A percentile compares a stretch with the other conserved stretches of the same genome.
Evolutionary conservation across 1,140 invertebrate species (phyloP).

Genomic region (Nasonia vitripennis): DNA sequence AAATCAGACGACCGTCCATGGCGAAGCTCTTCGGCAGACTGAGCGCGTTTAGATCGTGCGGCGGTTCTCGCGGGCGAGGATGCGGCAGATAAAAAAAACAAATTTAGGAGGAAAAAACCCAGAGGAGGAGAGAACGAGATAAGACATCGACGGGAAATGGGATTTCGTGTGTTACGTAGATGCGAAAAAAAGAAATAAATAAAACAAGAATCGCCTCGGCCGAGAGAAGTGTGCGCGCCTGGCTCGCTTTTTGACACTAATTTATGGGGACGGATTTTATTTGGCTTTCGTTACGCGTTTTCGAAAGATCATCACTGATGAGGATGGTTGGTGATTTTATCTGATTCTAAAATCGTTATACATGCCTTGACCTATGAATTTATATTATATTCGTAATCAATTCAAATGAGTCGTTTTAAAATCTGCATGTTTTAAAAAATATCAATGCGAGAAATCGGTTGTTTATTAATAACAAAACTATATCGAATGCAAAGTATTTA

Average conservation of each 20-base stretch:
- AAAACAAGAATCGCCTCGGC: neutral
- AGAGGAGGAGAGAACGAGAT: neutral
- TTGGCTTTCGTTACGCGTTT: too few species aligned
- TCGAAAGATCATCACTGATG: too few species aligned
- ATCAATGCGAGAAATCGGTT: too few species aligned
- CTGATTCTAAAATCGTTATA: too few species aligned
- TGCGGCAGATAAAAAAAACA: neutral
- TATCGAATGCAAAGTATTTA: too few species aligned
- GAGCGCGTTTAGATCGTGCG: neutral
- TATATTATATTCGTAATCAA: neutral
- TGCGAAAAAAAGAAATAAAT: neutral
- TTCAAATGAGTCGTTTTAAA: neutral
- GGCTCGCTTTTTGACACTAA: neutral
- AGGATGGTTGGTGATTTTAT: too few species aligned
- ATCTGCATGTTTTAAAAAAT: neutral
- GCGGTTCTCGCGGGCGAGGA: neutral
- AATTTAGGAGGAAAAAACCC: neutral
- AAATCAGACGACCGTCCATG: neutral
- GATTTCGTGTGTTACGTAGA: neutral
- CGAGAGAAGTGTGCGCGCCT: too few species aligned
- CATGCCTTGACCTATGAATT: too few species aligned
- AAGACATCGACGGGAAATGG: neutral
- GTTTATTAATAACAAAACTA: too few species aligned
- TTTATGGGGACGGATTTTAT: too few species aligned
- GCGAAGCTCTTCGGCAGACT: constrained; percentile 3